phyloP scores from a whole-genome alignment of 2,888 invertebrate genomes.

The Stenotaenia linearis region DNA sequence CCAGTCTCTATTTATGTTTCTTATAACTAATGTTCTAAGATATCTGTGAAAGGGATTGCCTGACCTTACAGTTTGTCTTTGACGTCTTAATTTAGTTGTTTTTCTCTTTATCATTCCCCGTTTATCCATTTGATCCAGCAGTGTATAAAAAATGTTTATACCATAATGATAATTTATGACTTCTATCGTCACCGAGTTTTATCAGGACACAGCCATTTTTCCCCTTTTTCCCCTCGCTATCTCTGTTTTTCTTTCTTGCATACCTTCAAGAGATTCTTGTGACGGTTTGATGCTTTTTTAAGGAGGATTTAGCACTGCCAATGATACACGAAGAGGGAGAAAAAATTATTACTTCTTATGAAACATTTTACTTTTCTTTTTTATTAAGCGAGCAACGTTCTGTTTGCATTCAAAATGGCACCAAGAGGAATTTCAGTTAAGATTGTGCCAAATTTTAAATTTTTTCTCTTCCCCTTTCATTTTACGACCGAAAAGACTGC shows the following conservation, averaged over 20 bases:
- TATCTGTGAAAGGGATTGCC: too few species aligned
- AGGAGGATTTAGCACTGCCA: neutral
- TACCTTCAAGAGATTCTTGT: neutral
- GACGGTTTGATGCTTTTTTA: slow-evolving; percentile 9
- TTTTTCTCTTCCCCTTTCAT: neutral
- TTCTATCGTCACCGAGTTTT: neutral
- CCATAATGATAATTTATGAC: neutral
- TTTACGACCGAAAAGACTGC: neutral
- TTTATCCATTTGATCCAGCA: neutral
- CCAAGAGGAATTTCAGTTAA: neutral
- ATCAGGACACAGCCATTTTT: neutral
- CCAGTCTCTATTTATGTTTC: too few species aligned
- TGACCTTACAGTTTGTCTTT: too few species aligned
- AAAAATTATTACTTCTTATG: neutral
- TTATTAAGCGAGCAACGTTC: neutral
- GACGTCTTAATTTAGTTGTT: neutral
- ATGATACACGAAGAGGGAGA: neutral
- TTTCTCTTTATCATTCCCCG: neutral
- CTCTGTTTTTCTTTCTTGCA: neutral
- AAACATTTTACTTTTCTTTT: neutral
- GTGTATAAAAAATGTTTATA: neutral
- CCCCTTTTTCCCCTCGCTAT: neutral
- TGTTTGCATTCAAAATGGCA: neutral
- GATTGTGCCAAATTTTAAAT: neutral
- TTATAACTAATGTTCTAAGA: too few species aligned